Base-by-base conservation (phyloP, 2,797 vertebrate species). In the Poecilia picta region DNA sequence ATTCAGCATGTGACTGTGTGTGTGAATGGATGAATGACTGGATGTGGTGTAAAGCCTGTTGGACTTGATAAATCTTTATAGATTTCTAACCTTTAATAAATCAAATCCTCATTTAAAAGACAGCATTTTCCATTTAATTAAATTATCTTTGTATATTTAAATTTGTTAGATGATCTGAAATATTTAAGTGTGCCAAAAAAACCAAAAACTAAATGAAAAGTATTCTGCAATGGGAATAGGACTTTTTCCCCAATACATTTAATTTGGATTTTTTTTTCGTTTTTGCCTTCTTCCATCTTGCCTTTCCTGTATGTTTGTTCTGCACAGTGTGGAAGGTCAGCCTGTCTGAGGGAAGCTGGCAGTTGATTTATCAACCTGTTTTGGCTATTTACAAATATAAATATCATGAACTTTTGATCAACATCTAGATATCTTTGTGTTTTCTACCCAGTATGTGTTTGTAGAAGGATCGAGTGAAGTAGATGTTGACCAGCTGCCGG, bases 381-480 rank as follows among this genome's bases (percentile, higher is more conserved):
- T 41, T 36, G 33, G 6, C 7, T 20, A 20, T 51, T 51, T 20
- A 51, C 49, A 51, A 51, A 51, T 20, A 64, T 33, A 64, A 36
- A 64, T 64, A 20, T 64, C n/a, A 36, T 36, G 18, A 68, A 5
- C 36, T 10, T 36, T 33, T 64, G 62, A 36, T 23, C 36, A 41
- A 39, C 66, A 43, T 43, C 39, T 43, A 43, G 4, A n/a, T 43
- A 70, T 41, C 23, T 25, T 70, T 7, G 33, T 43, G n/a, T 55
- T 78, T 6, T 74, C 66, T 88, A 99, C 98, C 98, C 90, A 99
- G 96, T 87, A 99, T 99, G 91, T 99, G 98, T 89, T 99, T 99
- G 96, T 99, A 99, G 96, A 99, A 99, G 45, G 98, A 99, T 77
- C 98, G 96, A 0, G 98, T 99, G 92, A 99, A 99, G 93, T 99